Conservation (phyloP, 2,113 vertebrate genomes). For the Cisticola juncidis region DNA sequence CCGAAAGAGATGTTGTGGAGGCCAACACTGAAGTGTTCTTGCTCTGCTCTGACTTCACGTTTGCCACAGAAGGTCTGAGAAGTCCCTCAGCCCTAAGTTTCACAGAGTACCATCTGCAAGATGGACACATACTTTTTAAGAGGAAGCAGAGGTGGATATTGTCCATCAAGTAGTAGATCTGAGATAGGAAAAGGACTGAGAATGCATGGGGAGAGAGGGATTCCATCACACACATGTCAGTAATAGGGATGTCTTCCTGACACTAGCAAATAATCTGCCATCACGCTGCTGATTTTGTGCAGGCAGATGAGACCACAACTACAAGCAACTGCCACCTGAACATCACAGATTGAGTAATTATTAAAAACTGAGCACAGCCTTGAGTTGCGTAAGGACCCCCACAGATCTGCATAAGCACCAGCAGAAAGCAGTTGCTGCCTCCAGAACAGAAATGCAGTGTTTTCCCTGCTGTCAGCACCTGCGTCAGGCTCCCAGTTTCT, state of each 20-base stretch:
- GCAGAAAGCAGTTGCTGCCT: conserved; percentile 19
- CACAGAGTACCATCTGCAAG: neutral
- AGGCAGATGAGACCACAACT: neutral
- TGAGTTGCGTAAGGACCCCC: neutral
- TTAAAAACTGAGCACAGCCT: neutral
- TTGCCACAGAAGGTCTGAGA: neutral
- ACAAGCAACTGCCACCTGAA: neutral
- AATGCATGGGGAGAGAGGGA: neutral
- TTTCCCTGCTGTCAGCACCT: conserved; percentile 62
- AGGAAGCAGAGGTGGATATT: neutral
- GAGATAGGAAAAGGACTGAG: neutral
- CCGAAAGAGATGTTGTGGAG: neutral
- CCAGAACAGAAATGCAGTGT: conserved; percentile 12
- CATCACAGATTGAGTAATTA: neutral
- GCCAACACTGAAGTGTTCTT: neutral
- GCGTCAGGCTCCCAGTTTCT: conserved; percentile 37
- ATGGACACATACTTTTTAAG: neutral
- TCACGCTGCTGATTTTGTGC: neutral
- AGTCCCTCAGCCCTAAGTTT: neutral
- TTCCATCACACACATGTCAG: neutral
- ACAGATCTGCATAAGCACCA: neutral
- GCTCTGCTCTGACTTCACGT: neutral
- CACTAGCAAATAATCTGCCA: neutral
- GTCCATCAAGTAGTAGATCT: neutral
- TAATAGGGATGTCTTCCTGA: neutral